phyloP scores from a whole-genome alignment of 2,888 invertebrate genomes.

The Mechanitis mazaeus region DNA sequence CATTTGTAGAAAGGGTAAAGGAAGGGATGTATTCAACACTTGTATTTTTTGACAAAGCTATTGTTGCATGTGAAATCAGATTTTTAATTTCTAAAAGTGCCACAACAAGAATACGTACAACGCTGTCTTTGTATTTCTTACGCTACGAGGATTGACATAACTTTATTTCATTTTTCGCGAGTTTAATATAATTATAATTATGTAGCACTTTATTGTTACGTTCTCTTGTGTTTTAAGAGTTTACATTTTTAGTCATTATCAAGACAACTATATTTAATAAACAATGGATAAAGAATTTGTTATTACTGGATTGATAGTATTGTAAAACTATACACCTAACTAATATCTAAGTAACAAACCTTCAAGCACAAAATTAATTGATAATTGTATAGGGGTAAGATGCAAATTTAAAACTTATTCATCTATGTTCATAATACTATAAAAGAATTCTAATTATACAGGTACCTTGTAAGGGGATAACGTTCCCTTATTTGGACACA shows the following conservation, averaged over 20 bases:
- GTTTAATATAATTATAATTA: constrained; percentile 8
- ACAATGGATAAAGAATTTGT: too few species aligned
- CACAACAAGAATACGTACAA: constrained; percentile 21
- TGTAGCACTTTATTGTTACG: too few species aligned
- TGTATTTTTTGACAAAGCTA: constrained; percentile 60
- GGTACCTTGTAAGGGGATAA: constrained; percentile 16
- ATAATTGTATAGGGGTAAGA: too few species aligned
- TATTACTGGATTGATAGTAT: too few species aligned
- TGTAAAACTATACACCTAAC: too few species aligned
- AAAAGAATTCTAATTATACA: constrained; percentile 3
- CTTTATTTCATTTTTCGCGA: constrained; percentile 18
- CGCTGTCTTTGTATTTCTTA: constrained; percentile 38
- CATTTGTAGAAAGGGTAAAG: constrained; percentile 33
- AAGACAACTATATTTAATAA: too few species aligned
- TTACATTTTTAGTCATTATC: too few species aligned
- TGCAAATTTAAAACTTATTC: too few species aligned
- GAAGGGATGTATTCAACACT: constrained; percentile 51
- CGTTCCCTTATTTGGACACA: constrained; percentile 61
- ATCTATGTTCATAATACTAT: background rate
- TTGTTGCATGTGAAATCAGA: constrained; percentile 53
- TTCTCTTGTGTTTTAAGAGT: too few species aligned
- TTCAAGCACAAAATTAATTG: too few species aligned
- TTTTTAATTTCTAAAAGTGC: constrained; percentile 27
- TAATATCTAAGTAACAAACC: too few species aligned
- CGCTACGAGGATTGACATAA: constrained; percentile 39